Conservation (phyloP, 2,888 invertebrate genomes). For the Sphaerophoria taeniata region DNA sequence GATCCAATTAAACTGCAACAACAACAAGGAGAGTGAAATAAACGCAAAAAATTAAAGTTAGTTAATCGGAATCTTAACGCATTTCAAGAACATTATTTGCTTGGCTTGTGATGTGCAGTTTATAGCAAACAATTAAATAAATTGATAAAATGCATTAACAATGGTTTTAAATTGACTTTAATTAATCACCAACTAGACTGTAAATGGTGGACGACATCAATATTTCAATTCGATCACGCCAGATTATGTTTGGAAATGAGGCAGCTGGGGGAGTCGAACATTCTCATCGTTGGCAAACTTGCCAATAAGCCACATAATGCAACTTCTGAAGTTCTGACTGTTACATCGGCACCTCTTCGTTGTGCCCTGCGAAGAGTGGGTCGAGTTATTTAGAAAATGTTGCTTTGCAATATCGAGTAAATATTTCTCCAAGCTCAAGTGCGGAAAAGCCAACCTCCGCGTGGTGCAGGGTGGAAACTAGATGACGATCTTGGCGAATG, state of each 20-base stretch:
- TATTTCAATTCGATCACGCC: slow-evolving; percentile 3
- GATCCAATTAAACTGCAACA: slow-evolving; percentile 52
- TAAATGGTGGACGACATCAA: slow-evolving; percentile 25
- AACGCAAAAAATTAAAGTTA: slow-evolving; percentile 62
- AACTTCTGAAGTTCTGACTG: no score
- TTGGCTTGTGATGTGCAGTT: slow-evolving; percentile 15
- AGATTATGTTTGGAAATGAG: slow-evolving; percentile 1
- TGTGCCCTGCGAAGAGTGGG: no score
- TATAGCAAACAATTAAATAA: slow-evolving; percentile 38
- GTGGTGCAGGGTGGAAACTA: no score
- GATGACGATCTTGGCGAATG: no score
- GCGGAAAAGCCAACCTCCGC: no score
- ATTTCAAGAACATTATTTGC: slow-evolving; percentile 15
- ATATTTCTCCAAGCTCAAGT: no score
- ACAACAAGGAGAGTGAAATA: not conserved
- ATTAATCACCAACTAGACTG: slow-evolving; percentile 47
- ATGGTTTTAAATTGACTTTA: slow-evolving; percentile 68
- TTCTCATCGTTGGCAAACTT: not conserved
- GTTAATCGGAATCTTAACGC: slow-evolving; percentile 53
- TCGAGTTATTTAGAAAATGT: no score
- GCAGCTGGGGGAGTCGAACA: not conserved
- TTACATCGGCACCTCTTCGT: no score
- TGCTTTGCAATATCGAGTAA: no score
- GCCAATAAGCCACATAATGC: no score
- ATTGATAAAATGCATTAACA: slow-evolving; percentile 58